Percentiles rank a stretch among this genome's conserved stretches.
These are phyloP conservation scores for Aldrovandia affinis DNA, from an alignment of 2,797 vertebrate genomes.

Conservation along the genomic window DNA sequence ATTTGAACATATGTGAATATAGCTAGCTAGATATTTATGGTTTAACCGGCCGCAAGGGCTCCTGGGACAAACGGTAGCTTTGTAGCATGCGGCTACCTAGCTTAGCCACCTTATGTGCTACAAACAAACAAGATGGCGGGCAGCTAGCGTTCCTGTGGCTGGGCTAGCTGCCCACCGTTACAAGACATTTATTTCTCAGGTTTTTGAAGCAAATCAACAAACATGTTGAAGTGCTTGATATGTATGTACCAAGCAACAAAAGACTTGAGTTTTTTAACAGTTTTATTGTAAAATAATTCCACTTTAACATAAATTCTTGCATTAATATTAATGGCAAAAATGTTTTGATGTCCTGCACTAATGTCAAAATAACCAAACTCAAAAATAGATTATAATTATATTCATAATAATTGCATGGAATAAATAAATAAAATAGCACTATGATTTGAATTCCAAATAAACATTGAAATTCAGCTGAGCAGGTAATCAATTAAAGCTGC, in stretches of 20 bases:
- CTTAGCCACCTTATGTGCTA: too few species aligned
- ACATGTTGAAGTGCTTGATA: too few species aligned
- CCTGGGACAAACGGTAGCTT: too few species aligned
- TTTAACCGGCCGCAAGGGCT: too few species aligned
- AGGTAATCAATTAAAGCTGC: conserved; percentile 62
- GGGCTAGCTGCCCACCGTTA: too few species aligned
- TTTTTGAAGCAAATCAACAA: too few species aligned
- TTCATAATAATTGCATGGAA: background rate
- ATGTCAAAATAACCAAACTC: background rate
- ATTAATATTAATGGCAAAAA: background rate
- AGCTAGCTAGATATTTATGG: too few species aligned
- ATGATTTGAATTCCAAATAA: conserved; percentile 2
- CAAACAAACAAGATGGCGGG: too few species aligned
- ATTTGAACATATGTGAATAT: too few species aligned
- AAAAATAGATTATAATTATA: background rate
- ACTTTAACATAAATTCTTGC: background rate
- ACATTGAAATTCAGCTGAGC: conserved; percentile 37
- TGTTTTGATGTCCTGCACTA: background rate
- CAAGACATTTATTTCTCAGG: too few species aligned
- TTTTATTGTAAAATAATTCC: background rate
- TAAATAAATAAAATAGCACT: background rate
- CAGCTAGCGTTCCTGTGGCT: too few species aligned
- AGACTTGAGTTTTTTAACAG: background rate
- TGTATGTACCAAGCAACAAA: background rate
- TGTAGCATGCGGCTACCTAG: too few species aligned